A percentile compares a stretch with the other conserved stretches of the same genome.
Evolutionary conservation across 2,797 vertebrate species (phyloP).

Genomic region (Chelidonichthys spinosus): DNA sequence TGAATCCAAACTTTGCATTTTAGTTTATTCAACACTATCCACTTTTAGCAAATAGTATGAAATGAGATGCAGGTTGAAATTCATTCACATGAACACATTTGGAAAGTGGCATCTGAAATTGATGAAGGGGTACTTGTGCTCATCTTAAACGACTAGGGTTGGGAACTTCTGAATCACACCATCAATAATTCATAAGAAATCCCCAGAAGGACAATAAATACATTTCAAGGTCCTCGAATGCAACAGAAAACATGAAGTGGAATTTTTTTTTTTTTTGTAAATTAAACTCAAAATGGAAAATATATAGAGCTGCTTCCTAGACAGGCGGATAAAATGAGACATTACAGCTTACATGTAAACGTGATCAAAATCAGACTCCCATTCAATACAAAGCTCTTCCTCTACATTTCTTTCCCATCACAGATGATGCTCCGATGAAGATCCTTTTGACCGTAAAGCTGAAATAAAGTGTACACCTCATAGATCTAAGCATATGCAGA

Average conservation of each 20-base stretch:
- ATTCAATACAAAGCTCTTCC: slow-evolving; percentile 5
- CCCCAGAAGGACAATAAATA: not conserved
- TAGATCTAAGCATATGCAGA: no score
- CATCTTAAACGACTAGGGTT: not conserved
- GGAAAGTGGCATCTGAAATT: rapidly evolving
- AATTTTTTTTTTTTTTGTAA: not conserved
- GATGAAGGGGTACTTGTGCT: not conserved
- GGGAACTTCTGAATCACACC: not conserved
- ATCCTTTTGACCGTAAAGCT: no score
- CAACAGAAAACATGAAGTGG: not conserved
- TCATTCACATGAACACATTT: not conserved
- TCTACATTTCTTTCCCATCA: not conserved
- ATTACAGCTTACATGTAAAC: not conserved
- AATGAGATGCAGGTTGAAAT: not conserved
- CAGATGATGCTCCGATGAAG: not conserved
- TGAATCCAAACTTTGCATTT: not conserved
- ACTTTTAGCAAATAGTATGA: not conserved
- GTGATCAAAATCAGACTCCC: slow-evolving; percentile 18
- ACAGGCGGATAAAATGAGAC: not conserved
- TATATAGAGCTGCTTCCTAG: not conserved
- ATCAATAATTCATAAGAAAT: not conserved
- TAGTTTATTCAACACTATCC: not conserved
- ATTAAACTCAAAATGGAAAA: not conserved
- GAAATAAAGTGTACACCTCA: no score
- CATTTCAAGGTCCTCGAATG: not conserved